Evolutionary conservation across 2,113 vertebrate genomes (phyloP), one percentile per base, ranked within the genome.

Genomic region (Pogona vitticeps): DNA sequence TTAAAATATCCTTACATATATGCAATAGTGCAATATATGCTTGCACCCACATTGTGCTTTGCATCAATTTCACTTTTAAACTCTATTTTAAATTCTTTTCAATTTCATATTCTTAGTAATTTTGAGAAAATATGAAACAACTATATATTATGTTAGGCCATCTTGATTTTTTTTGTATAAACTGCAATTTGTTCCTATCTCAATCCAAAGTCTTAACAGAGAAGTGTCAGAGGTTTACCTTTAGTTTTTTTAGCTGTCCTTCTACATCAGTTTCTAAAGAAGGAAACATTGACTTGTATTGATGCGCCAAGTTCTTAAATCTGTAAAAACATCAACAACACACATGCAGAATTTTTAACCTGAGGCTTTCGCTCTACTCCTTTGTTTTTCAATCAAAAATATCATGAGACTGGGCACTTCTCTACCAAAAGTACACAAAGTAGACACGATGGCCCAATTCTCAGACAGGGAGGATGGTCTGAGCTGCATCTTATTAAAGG

Each of bases 251-350:
- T 92, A 99, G 85, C 84, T 99, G 98, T 68, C 97, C 97, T 42
- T 99, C 99, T 63, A 93, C 68, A 15, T 99, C 98, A 77, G 98
- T 94, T 79, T 97, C 98, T 95, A 99, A 83, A 28, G 96, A 87
- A 23, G 98, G 97, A 92, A 98, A 99, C 98, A 99, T 99, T 92
- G 98, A 97, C 88, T 98, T 98, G 94, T 99, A 97, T 76, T 99
- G 98, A 58, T 94, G 97, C 67, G 98, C 98, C 82, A 99, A 96
- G 90, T 97, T 98, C 96, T 98, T 99, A 96, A 99, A 99, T 89
- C 99, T 99, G 90, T 79, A 94, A 92, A 52, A 87, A 88, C 9
- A 93, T 73, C 70, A 70, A 89, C n/a, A 36, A 0, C 56, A 68
- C 5, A 79, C 71, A 70, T 38, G 26, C 89, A 76, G 59, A 84